Percentiles rank a stretch among this genome's conserved stretches.
Evolutionary conservation across 1,140 invertebrate genomes (phyloP).

Genomic region (Dendrolimus kikuchii): DNA sequence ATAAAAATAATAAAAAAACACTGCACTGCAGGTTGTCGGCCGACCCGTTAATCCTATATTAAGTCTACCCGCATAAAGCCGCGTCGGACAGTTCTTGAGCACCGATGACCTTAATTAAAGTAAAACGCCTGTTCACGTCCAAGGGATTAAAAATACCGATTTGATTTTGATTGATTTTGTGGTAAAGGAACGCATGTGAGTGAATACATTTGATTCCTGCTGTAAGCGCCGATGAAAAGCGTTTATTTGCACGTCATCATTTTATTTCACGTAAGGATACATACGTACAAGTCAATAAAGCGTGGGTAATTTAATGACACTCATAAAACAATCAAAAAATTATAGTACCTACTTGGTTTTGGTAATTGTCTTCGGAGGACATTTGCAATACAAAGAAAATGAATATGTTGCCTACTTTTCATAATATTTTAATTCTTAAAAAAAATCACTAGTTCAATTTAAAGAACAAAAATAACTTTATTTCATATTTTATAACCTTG

Average conservation of each 20-base stretch:
- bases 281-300: no score
- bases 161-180: slow-evolving; percentile 57
- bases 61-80: slow-evolving; percentile 14
- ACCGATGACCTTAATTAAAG: slow-evolving; percentile 41
- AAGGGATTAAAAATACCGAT: slow-evolving; percentile 44
- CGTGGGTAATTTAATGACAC: no score
- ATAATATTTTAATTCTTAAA: no score
- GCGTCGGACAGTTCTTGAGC: slow-evolving; percentile 17
- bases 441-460: no score
- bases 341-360: no score
- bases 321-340: no score
- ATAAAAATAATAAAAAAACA: background rate
- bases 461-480: no score
- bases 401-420: no score
- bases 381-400: no score
- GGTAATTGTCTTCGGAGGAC: no score
- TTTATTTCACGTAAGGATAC: no score
- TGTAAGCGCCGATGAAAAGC: slow-evolving; percentile 28
- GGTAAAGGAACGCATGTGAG: slow-evolving; percentile 36
- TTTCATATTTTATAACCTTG: no score
- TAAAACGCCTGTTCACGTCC: slow-evolving; percentile 31
- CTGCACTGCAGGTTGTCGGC: background rate
- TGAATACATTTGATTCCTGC: slow-evolving; percentile 15
- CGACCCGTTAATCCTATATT: slow-evolving; percentile 11
- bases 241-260: slow-evolving; percentile 17